phyloP scores from a whole-genome alignment of 37 sponge, comb jelly and placozoan genomes.

The Cliona cf. orientalis region DNA sequence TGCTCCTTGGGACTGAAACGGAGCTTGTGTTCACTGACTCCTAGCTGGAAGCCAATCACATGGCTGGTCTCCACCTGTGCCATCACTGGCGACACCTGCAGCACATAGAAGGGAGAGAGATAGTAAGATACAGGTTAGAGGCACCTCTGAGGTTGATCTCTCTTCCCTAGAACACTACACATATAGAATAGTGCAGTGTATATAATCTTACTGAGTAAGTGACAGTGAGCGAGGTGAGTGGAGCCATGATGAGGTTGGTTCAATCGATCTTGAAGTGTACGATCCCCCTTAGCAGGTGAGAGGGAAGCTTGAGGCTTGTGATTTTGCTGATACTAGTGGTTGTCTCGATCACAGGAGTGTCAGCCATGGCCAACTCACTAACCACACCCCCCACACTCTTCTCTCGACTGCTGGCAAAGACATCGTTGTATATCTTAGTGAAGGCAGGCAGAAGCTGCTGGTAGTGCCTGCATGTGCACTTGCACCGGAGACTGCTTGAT shows the following conservation, averaged over 20 bases:
- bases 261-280: slow-evolving; percentile 45
- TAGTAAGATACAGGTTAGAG: background rate
- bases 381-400: background rate
- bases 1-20: slow-evolving; percentile 66
- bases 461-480: slow-evolving; percentile 59
- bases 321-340: slow-evolving; percentile 9
- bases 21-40: slow-evolving; percentile 43
- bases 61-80: slow-evolving; percentile 36
- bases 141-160: no score
- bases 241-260: slow-evolving; percentile 17
- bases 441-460: slow-evolving; percentile 65
- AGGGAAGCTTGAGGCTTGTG: slow-evolving; percentile 36
- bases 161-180: no score
- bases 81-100: slow-evolving; percentile 29
- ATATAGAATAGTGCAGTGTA: no score
- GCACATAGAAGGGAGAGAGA: background rate
- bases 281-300: slow-evolving; percentile 48
- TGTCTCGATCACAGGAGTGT: background rate
- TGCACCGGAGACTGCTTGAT: slow-evolving; percentile 75
- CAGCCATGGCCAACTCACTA: background rate
- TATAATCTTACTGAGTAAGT: slow-evolving; percentile 55
- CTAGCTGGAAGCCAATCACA: slow-evolving; percentile 31
- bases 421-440: slow-evolving; percentile 62
- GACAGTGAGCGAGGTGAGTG: slow-evolving; percentile 67
- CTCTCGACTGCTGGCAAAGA: slow-evolving; percentile 37